Evolutionary conservation across 2,888 invertebrate species (phyloP).

Genomic region (Pristionchus arcanus): DNA sequence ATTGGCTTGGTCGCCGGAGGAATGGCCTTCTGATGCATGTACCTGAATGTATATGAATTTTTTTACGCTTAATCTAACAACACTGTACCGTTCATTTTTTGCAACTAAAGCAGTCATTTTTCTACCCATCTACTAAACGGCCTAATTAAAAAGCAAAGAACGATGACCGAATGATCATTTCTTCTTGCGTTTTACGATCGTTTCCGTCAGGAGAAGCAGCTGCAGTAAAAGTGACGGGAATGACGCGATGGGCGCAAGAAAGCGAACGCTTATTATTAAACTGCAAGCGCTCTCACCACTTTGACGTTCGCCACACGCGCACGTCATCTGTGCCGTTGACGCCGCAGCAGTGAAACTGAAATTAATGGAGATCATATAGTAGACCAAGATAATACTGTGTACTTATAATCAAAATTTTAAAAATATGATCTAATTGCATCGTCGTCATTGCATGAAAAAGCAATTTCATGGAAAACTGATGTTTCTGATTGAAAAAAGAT

Average conservation of each 20-base stretch:
- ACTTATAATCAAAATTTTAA: no score
- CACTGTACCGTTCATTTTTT: no score
- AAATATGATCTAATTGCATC: no score
- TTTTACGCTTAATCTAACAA: no score
- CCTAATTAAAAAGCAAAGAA: background rate
- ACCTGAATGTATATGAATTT: no score
- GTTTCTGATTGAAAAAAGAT: no score
- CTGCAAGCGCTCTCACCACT: slow-evolving; percentile 70
- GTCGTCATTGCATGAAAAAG: no score
- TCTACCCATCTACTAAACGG: no score
- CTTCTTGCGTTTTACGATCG: background rate
- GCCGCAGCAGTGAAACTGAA: slow-evolving; percentile 78
- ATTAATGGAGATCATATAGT: background rate
- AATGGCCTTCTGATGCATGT: slow-evolving; percentile 73
- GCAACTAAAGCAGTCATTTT: no score
- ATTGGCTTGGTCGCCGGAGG: slow-evolving; percentile 61
- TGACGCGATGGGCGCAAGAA: background rate
- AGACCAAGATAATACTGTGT: no score
- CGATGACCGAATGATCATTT: no score
- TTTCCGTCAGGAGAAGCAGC: background rate
- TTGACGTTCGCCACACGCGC: slow-evolving; percentile 76
- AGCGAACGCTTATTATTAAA: slow-evolving; percentile 43
- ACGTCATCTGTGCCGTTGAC: slow-evolving; percentile 77
- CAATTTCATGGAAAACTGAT: no score
- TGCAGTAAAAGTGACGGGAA: background rate